Conservation (phyloP, 2,888 invertebrate genomes). For the Pterostichus niger region DNA sequence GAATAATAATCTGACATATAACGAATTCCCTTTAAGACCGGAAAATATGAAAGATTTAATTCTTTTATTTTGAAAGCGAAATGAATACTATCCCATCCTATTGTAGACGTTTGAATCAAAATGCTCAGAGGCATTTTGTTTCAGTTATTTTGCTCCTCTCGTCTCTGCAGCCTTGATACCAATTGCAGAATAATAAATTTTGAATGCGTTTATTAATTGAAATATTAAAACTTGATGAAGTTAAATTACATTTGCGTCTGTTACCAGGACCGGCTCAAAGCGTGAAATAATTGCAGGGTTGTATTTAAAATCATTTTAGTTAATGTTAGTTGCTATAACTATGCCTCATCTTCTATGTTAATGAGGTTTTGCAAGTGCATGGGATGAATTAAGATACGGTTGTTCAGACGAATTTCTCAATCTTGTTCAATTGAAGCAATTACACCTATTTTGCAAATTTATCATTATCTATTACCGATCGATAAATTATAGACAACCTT, state of each 20-base stretch:
- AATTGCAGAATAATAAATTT: slow-evolving; percentile 63
- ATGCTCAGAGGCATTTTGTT: slow-evolving; percentile 37
- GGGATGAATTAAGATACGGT: no score
- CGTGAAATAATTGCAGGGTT: background rate
- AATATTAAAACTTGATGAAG: slow-evolving; percentile 62
- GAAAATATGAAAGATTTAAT: slow-evolving; percentile 28
- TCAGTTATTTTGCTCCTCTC: slow-evolving; percentile 5
- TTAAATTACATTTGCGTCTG: slow-evolving; percentile 48
- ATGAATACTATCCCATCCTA: slow-evolving; percentile 14
- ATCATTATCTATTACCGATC: no score
- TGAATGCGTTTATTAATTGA: slow-evolving; percentile 62
- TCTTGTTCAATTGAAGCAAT: no score
- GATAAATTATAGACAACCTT: no score
- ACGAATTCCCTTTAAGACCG: slow-evolving; percentile 29
- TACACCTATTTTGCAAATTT: no score
- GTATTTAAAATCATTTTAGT: background rate
- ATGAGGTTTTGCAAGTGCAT: no score
- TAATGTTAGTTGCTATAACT: no score
- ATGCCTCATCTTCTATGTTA: no score
- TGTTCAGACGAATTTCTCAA: no score
- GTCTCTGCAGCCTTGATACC: slow-evolving; percentile 24
- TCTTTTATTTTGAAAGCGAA: slow-evolving; percentile 22
- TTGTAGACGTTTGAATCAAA: slow-evolving; percentile 1
- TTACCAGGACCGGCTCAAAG: slow-evolving; percentile 16
- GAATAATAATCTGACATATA: slow-evolving; percentile 25